Evolutionary conservation across 2,113 vertebrate species (phyloP), one percentile per base, ranked within the genome.

Genomic region (Brevimyrus niger): DNA sequence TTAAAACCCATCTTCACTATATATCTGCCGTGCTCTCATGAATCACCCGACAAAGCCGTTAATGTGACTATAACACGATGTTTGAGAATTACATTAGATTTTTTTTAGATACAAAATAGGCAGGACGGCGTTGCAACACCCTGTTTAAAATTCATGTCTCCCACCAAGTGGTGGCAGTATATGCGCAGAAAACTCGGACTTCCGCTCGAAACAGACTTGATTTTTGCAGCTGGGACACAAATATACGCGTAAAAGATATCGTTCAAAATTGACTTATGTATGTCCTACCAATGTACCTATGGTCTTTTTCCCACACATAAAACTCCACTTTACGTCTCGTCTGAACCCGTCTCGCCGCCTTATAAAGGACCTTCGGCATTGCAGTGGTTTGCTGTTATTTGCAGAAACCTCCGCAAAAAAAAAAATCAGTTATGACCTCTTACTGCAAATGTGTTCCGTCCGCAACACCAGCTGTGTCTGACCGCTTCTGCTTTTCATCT

Each of bases 361-460:
- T 61, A 9, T 61, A n/a, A 61, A 61, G 2, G 55, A 61, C 21
- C 9, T 44, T 82, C 76, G 13, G 31, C 76, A 42, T 44, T 21
- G 19, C 82, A 10, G 44, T 47, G 21, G 82, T 84, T 44, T 21
- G 80, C 80, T 46, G 7, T 44, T 82, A 19, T 44, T 23, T 42
- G 42, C 80, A 91, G 89, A 91, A 90, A 89, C 89, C 90, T 92
- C 89, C 21, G 80, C 51, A 53, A 53, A 55, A 19, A 53, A 55
- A 19, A 93, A 90, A 91, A 65, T 27, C 61, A 69, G n/a, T 69
- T 69, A 10, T 31, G 27, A 69, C 61, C n/a, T 69, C 61, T 31
- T 31, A 69, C n/a, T 4, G 61, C 61, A 27, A 1, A 69, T 13
- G n/a, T 69, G n/a, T 27, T 65, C 61, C 61, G 9, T 65, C n/a